Base-by-base conservation (phyloP, 2,113 vertebrate species). In the Myotis lucifugus region DNA sequence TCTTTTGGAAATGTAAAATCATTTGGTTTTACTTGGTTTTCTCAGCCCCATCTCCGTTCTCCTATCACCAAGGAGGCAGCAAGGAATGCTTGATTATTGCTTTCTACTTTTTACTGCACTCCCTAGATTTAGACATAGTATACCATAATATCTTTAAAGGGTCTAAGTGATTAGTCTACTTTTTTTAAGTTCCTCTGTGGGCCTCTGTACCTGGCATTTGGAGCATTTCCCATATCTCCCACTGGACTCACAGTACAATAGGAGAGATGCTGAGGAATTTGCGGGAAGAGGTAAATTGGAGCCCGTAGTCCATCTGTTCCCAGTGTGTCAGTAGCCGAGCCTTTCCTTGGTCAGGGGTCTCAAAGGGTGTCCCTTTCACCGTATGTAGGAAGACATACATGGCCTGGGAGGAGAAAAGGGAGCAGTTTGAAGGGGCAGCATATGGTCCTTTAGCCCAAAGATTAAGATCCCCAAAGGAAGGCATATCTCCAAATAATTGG, bases 231-330 rank as follows among this genome's bases (percentile, higher is more conserved):
- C 37, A 2, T 54, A 34, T 79, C 48, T 91, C 76, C 76, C 84
- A 23, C 11, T 15, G 59, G 54, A 96, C 99, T 99, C 97, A 99
- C 99, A 99, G 98, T 92, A 99, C 97, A 25, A 99, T 99, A 0
- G 99, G 99, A 37, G 99, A 99, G 97, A 99, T 99, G 94, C 99
- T 99, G 96, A 99, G 99, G 98, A 99, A 99, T 97, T 99, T 99
- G 91, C 99, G 98, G 0, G 99, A 99, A 0, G 99, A 98, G 0
- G 99, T 99, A 98, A 99, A 99, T 94, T 99, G 99, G 23, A 99
- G 97, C 0, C 99, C 99, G 0, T 99, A 99, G 98, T 99, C 99
- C 96, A 99, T 99, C 97, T 99, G 99, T 96, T 99, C 99, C 99
- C 99, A 99, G 96, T 99, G 99, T 11, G 99, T 99, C 77, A 99